Conservation (phyloP, 2,797 vertebrate genomes). For the Tenualosa thibaudeaui region DNA sequence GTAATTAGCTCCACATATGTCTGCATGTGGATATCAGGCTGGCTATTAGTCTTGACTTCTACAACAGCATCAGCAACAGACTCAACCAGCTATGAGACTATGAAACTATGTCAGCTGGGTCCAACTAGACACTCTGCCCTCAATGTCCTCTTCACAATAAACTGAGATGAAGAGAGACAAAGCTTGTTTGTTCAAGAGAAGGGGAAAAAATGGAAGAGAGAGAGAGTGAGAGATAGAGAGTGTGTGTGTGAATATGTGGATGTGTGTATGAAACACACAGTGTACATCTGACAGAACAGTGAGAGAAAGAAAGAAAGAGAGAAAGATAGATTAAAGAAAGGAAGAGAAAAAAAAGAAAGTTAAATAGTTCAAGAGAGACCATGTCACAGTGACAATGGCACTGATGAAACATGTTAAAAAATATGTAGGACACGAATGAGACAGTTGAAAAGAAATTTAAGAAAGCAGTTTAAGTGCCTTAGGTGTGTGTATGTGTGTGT, state of each 20-base stretch:
- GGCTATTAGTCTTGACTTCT: conserved; percentile 76
- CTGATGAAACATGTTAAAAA: not conserved
- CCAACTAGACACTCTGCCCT: conserved; percentile 57
- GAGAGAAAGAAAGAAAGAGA: conserved; percentile 33
- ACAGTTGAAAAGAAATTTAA: too few species aligned
- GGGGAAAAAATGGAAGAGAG: conserved; percentile 14
- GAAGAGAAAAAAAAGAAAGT: not conserved
- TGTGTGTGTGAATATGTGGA: not conserved
- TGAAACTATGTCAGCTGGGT: not conserved
- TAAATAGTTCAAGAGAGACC: not conserved
- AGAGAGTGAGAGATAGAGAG: conserved; percentile 16
- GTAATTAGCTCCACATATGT: conserved; percentile 97
- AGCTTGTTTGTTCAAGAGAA: not conserved
- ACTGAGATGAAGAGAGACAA: conserved; percentile 46
- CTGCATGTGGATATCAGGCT: conserved; percentile 74
- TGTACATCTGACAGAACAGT: not conserved
- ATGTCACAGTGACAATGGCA: not conserved
- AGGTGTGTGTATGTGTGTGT: not conserved
- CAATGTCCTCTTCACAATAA: conserved; percentile 39
- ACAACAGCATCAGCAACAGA: conserved; percentile 82
- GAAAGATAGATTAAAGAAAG: not conserved
- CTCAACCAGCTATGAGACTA: conserved; percentile 79
- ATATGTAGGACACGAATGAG: too few species aligned
- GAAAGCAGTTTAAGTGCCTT: not conserved
- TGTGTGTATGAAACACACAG: conserved; percentile 11